A percentile compares a stretch with the other conserved stretches of the same genome.
phyloP scores from a whole-genome alignment of 2,888 invertebrate species.

The Ectemnius continuus region DNA sequence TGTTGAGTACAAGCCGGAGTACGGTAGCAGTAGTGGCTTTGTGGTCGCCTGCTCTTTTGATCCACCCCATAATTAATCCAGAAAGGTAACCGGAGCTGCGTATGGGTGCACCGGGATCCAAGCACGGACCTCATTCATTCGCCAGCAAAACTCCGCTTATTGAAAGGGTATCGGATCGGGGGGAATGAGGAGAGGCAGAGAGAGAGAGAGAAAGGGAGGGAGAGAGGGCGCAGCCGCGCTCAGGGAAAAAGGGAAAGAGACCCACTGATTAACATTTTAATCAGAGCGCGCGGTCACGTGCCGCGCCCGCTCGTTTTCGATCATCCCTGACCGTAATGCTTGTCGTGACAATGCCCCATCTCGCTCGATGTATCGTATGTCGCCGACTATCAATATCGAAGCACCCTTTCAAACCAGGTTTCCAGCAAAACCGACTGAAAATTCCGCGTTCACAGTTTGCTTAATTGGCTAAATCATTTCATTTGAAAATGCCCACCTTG shows the following conservation, averaged over 20 bases:
- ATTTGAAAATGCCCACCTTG: too few species aligned
- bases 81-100: slow-evolving; percentile 76
- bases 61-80: slow-evolving; percentile 77
- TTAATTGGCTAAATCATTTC: too few species aligned
- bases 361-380: too few species aligned
- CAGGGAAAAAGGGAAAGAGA: slow-evolving; percentile 41
- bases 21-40: slow-evolving; percentile 73
- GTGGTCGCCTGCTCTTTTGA: slow-evolving; percentile 76
- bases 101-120: slow-evolving; percentile 71
- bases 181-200: slow-evolving; percentile 25
- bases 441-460: too few species aligned
- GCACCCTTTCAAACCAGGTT: too few species aligned
- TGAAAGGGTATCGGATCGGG: slow-evolving; percentile 75
- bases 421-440: too few species aligned
- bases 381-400: too few species aligned
- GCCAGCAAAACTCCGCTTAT: slow-evolving; percentile 69
- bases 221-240: neutral
- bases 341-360: slow-evolving; percentile 39
- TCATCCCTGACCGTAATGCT: slow-evolving; percentile 61
- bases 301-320: slow-evolving; percentile 61
- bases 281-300: slow-evolving; percentile 73
- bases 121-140: slow-evolving; percentile 64
- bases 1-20: slow-evolving; percentile 48
- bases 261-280: slow-evolving; percentile 76
- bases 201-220: slow-evolving; percentile 1